A percentile compares a stretch with the other conserved stretches of the same genome.
Conservation (phyloP, 1,140 invertebrate genomes). For the Ceratina australensis region DNA sequence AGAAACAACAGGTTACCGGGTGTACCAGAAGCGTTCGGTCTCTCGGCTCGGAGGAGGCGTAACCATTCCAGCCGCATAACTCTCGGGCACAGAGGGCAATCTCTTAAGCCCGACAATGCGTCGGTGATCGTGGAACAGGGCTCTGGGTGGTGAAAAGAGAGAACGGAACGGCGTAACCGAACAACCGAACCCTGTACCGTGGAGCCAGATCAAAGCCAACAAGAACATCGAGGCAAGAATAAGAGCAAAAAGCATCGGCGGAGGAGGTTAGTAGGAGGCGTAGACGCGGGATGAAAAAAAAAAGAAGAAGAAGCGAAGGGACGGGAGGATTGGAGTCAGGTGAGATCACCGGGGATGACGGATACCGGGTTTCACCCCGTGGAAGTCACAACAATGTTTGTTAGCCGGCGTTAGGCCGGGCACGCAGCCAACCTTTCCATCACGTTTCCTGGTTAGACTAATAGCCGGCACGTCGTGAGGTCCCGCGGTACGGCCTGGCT, state of each 20-base stretch:
- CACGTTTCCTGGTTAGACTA: constrained; percentile 63
- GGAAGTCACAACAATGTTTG: constrained; percentile 78
- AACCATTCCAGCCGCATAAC: constrained; percentile 58
- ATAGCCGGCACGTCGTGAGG: constrained; percentile 63
- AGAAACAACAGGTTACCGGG: constrained; percentile 58
- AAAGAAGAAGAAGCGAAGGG: too few relatives aligned
- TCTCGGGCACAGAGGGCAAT: constrained; percentile 59
- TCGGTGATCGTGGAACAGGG: constrained; percentile 58
- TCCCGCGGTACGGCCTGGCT: constrained; percentile 56
- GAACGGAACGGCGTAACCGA: neutral
- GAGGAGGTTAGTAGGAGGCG: constrained; percentile 6
- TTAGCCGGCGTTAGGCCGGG: constrained; percentile 60
- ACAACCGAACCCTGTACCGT: neutral
- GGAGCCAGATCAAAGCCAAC: constrained; percentile 1
- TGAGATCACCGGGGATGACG: constrained; percentile 67
- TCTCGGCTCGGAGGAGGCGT: constrained; percentile 49
- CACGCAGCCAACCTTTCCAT: constrained; percentile 59
- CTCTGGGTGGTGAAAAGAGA: neutral
- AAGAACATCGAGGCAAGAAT: neutral
- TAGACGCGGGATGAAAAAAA: neutral
- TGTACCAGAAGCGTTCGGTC: constrained; percentile 55
- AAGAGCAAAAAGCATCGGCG: constrained; percentile 1
- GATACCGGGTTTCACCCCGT: constrained; percentile 75
- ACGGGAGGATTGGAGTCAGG: constrained; percentile 29
- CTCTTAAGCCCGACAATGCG: constrained; percentile 59